Percentiles rank a stretch among this genome's conserved stretches.
phyloP scores from a whole-genome alignment of 37 sponge, comb jelly and placozoan genomes.

The Halichondria panicea region DNA sequence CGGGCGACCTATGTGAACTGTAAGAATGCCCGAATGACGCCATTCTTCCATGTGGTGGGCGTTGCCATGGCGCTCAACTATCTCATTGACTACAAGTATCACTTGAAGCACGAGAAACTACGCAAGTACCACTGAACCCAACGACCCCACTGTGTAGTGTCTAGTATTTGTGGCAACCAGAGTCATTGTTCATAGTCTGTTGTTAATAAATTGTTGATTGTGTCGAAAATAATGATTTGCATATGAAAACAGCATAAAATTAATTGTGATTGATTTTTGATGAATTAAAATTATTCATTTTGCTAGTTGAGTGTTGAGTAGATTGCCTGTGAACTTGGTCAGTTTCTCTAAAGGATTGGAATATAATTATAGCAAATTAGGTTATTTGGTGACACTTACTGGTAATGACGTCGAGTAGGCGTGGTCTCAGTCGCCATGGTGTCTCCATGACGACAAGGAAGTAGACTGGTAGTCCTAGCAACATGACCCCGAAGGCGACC shows the following conservation, averaged over 20 bases:
- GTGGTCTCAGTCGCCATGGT: conserved; percentile 54
- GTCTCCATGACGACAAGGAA: conserved; percentile 66
- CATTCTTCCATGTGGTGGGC: conserved; percentile 62
- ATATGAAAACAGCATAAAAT: too few species aligned
- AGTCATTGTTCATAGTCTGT: too few species aligned
- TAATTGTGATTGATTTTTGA: too few species aligned
- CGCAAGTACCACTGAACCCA: conserved; percentile 66
- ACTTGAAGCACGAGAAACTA: conserved; percentile 49
- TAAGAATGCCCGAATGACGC: conserved; percentile 67
- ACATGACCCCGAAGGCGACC: conserved; percentile 35
- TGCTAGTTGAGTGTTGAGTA: too few species aligned
- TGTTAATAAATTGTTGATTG: too few species aligned
- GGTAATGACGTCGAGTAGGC: conserved; percentile 30
- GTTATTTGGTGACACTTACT: too few species aligned
- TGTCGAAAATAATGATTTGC: too few species aligned
- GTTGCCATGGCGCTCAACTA: conserved; percentile 68
- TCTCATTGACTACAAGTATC: conserved; percentile 62
- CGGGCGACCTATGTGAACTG: conserved; percentile 56
- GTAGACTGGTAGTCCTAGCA: conserved; percentile 71
- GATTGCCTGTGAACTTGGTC: too few species aligned
- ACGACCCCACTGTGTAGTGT: neutral
- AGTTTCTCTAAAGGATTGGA: too few species aligned
- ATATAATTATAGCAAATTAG: too few species aligned
- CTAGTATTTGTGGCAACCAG: neutral
- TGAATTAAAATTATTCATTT: too few species aligned